Evolutionary conservation across 2,888 invertebrate species (phyloP).

Genomic region (Diplolepis rosae): DNA sequence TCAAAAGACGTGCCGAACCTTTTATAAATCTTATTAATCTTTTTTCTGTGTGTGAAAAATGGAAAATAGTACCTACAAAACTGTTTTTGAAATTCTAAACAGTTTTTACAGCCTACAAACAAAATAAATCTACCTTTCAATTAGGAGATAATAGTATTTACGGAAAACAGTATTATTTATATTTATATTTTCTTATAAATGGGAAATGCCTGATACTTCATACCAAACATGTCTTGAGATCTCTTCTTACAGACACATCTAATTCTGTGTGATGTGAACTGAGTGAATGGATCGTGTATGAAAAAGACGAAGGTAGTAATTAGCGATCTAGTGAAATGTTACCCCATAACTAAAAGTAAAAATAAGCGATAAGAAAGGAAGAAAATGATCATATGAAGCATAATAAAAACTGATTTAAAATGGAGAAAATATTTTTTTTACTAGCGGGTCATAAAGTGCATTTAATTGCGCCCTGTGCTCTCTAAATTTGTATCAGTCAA

Average conservation of each 20-base stretch:
- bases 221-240: slow-evolving; percentile 24
- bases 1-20: no score
- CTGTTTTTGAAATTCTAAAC: no score
- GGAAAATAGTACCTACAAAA: no score
- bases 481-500: no score
- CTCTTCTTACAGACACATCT: slow-evolving; percentile 50
- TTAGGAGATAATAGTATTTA: no score
- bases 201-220: slow-evolving; percentile 58
- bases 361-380: neutral
- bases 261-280: slow-evolving; percentile 60
- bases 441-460: no score
- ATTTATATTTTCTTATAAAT: slow-evolving; percentile 69
- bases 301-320: slow-evolving; percentile 36
- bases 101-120: no score
- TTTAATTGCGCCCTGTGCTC: no score
- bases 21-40: no score
- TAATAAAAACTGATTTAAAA: neutral
- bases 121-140: no score
- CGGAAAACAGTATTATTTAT: no score
- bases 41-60: no score
- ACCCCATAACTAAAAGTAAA: neutral
- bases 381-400: neutral
- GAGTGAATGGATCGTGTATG: slow-evolving; percentile 51
- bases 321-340: slow-evolving; percentile 15
- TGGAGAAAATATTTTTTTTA: neutral